Conservation (phyloP, 2,888 invertebrate genomes). For the Ctena decussata region DNA sequence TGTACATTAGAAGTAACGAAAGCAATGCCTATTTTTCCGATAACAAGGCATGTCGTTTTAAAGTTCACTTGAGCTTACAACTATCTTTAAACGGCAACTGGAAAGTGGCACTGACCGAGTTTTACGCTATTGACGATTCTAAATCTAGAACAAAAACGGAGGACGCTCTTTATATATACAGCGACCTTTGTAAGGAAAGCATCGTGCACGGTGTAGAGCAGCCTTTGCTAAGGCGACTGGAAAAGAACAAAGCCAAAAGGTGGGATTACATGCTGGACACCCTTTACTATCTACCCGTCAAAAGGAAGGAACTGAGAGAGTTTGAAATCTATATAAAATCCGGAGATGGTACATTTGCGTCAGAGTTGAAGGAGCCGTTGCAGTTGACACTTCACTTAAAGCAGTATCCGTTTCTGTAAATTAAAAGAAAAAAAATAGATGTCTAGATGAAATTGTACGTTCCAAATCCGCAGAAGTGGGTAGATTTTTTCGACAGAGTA, state of each 20-base stretch:
- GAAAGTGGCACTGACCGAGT: constrained; percentile 27
- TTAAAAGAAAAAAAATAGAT: not conserved
- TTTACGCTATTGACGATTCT: not conserved
- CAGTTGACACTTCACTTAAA: constrained; percentile 32
- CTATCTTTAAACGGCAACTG: constrained; percentile 1
- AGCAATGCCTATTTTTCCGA: constrained; percentile 26
- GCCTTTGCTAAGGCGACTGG: constrained; percentile 8
- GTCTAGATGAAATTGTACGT: constrained; percentile 37
- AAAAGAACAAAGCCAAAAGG: not conserved
- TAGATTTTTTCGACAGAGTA: constrained; percentile 30
- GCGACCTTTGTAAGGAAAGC: constrained; percentile 20
- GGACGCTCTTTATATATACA: constrained; percentile 15
- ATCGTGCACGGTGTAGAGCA: constrained; percentile 25
- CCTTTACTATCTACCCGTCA: constrained; percentile 21
- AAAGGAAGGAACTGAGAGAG: constrained; percentile 16
- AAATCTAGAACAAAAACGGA: not conserved
- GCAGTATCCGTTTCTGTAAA: constrained; percentile 13
- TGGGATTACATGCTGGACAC: constrained; percentile 13
- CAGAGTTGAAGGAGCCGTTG: constrained; percentile 21
- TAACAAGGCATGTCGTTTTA: constrained; percentile 14
- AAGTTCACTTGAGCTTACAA: constrained; percentile 14
- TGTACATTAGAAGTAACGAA: constrained; percentile 28
- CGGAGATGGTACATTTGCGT: not conserved
- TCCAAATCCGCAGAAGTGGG: constrained; percentile 48
- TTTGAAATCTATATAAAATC: constrained; percentile 34